phyloP scores from a whole-genome alignment of 1,140 invertebrate species.

The honey bee (Apis mellifera) region DNA sequence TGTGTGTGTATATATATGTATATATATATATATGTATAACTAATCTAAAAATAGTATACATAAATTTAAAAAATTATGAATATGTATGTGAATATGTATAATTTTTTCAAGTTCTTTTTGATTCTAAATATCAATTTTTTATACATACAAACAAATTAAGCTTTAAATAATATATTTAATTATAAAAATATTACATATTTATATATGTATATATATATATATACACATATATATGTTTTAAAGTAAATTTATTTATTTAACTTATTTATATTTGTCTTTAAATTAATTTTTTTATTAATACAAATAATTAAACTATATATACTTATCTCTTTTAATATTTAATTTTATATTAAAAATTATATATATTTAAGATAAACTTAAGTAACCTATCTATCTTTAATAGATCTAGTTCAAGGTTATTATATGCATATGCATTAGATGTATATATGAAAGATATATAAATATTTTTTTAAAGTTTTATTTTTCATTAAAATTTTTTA shows the following conservation, averaged over 20 bases:
- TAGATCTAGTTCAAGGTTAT: slow-evolving; percentile 41
- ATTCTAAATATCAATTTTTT: background rate
- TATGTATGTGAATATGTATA: background rate
- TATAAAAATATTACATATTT: background rate
- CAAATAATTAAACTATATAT: background rate
- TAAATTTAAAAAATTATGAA: background rate
- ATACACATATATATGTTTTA: background rate
- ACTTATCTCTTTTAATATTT: background rate
- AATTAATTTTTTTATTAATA: background rate
- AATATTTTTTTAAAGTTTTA: slow-evolving; percentile 15
- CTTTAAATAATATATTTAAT: background rate
- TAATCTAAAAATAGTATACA: background rate
- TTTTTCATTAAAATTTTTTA: background rate
- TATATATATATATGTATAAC: background rate
- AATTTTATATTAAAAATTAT: background rate
- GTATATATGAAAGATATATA: slow-evolving; percentile 9
- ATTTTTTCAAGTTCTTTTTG: too few species aligned
- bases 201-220: background rate
- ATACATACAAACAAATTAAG: background rate
- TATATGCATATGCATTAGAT: slow-evolving; percentile 14
- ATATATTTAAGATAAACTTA: slow-evolving; percentile 13
- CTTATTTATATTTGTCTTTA: background rate
- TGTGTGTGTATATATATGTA: background rate
- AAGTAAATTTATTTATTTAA: background rate
- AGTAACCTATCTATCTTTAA: slow-evolving; percentile 43